phyloP scores from a whole-genome alignment of 2,113 vertebrate genomes.

The Hyla sarda region DNA sequence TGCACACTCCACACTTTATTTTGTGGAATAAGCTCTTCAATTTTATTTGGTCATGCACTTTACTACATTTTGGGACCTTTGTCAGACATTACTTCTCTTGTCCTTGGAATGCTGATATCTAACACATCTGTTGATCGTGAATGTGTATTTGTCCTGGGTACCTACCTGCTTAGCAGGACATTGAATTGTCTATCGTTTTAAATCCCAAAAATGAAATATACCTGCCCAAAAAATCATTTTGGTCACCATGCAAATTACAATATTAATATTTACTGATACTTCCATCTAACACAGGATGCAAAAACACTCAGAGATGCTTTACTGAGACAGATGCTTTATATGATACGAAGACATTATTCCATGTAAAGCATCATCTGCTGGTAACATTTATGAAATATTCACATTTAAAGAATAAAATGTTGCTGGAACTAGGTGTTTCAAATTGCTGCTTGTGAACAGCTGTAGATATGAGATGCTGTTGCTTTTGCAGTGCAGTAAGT shows the following conservation, averaged over 20 bases:
- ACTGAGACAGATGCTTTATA: background rate
- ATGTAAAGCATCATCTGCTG: slow-evolving; percentile 9
- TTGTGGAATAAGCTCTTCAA: too few relatives aligned
- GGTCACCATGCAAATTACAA: background rate
- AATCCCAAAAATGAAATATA: background rate
- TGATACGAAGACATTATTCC: background rate
- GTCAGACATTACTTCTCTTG: too few relatives aligned
- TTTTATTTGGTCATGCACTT: background rate
- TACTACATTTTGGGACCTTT: background rate
- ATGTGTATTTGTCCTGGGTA: too few relatives aligned
- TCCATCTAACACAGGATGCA: background rate
- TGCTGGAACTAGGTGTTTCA: slow-evolving; percentile 40
- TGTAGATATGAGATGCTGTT: slow-evolving; percentile 17
- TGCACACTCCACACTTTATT: too few relatives aligned
- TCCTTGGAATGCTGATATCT: too few relatives aligned
- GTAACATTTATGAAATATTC: slow-evolving; percentile 8
- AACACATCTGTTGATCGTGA: too few relatives aligned
- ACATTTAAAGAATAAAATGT: slow-evolving; percentile 43
- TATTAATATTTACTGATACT: background rate
- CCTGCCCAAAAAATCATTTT: background rate
- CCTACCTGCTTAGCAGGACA: too few relatives aligned
- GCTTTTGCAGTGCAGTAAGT: slow-evolving; percentile 1
- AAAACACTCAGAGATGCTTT: background rate
- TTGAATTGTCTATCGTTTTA: background rate
- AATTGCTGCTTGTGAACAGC: slow-evolving; percentile 27